Percentiles rank a stretch among this genome's conserved stretches.
Conservation (phyloP, 2,888 invertebrate species). For the Griposia aprilina region DNA sequence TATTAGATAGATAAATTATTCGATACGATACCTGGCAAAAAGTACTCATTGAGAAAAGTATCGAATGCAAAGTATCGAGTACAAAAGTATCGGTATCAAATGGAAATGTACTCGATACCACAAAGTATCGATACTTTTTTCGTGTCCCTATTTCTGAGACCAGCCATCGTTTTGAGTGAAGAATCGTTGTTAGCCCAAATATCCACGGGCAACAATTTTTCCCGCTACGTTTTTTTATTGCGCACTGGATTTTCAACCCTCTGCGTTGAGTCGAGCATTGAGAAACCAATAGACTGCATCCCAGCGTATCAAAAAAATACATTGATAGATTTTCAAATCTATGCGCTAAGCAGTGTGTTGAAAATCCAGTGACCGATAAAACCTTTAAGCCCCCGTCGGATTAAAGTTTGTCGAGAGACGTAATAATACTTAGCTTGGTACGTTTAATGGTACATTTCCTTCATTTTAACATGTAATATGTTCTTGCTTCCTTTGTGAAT, state of each 20-base stretch:
- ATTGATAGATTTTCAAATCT: background rate
- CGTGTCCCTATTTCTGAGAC: slow-evolving; percentile 21
- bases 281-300: background rate
- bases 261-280: background rate
- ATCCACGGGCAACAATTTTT: too few species aligned
- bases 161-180: slow-evolving; percentile 1
- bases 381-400: too few species aligned
- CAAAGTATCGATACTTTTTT: too few species aligned
- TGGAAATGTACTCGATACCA: too few species aligned
- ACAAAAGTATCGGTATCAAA: too few species aligned
- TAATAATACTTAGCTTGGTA: background rate
- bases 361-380: too few species aligned
- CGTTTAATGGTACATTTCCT: slow-evolving; percentile 8
- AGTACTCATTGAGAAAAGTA: too few species aligned
- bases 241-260: background rate
- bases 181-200: background rate
- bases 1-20: too few species aligned
- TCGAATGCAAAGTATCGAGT: too few species aligned
- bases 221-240: too few species aligned
- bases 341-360: background rate
- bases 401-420: slow-evolving; percentile 15
- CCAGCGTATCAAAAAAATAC: background rate
- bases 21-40: too few species aligned
- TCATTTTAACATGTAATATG: background rate
- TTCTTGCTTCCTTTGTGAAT: slow-evolving; percentile 12